Conservation (phyloP, 2,113 vertebrate species). For the Rhynchomys soricoides region DNA sequence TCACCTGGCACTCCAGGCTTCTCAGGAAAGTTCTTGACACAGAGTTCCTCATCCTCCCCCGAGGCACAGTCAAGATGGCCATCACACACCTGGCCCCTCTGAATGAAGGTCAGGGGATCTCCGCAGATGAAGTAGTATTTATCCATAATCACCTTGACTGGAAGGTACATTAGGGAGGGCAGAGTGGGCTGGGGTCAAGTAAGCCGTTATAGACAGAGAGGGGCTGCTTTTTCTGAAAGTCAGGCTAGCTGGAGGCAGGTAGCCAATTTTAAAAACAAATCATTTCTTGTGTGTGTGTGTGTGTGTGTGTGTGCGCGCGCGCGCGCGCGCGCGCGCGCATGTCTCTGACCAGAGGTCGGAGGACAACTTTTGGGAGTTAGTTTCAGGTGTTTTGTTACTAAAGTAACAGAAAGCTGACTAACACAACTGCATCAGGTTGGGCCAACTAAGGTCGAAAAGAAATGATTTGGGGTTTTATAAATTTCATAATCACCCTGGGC, state of each 20-base stretch:
- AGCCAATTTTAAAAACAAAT: not conserved
- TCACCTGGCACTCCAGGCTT: slow-evolving; percentile 69
- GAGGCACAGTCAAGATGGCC: slow-evolving; percentile 87
- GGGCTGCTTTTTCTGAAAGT: not conserved
- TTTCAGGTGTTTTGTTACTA: not conserved
- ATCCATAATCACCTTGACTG: slow-evolving; percentile 89
- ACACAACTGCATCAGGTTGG: not conserved
- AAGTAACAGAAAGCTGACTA: not conserved
- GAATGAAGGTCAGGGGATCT: slow-evolving; percentile 88
- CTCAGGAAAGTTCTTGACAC: slow-evolving; percentile 78
- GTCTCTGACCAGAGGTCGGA: not conserved
- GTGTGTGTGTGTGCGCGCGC: not conserved
- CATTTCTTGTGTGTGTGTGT: not conserved
- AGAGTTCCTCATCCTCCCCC: slow-evolving; percentile 90
- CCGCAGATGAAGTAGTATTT: slow-evolving; percentile 92
- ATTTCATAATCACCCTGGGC: not conserved
- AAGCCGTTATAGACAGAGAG: not conserved
- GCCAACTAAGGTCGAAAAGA: not conserved
- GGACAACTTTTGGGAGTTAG: not conserved
- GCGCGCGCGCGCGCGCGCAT: too few relatives aligned
- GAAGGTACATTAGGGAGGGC: not conserved
- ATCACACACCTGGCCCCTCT: slow-evolving; percentile 86
- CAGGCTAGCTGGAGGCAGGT: not conserved
- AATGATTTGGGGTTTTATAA: not conserved
- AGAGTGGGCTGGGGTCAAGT: not conserved